phyloP scores from a whole-genome alignment of 2,113 vertebrate species.

The Conger conger region DNA sequence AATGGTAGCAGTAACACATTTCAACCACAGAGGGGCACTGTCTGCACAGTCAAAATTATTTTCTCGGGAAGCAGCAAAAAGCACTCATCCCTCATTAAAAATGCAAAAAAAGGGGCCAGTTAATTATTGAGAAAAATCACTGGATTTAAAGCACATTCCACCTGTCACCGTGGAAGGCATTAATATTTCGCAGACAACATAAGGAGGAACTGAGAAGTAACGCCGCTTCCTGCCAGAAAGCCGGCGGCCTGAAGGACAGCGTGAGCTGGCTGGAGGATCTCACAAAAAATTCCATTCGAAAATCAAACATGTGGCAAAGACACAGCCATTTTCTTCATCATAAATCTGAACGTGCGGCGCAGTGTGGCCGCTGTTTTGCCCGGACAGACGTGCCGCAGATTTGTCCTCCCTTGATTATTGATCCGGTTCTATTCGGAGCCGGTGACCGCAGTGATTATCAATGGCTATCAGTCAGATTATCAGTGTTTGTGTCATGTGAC shows the following conservation, averaged over 20 bases:
- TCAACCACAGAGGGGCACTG: constrained; percentile 36
- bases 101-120: constrained; percentile 7
- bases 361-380: no score
- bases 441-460: no score
- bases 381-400: no score
- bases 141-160: not conserved
- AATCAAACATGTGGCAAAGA: not conserved
- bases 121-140: constrained; percentile 8
- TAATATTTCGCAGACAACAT: not conserved
- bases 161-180: not conserved
- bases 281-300: not conserved
- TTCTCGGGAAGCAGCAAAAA: not conserved
- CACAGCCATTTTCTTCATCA: no score
- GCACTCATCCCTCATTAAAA: constrained; percentile 2
- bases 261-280: not conserved
- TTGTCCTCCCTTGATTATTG: no score
- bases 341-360: no score
- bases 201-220: not conserved
- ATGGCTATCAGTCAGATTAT: no score
- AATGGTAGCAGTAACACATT: not conserved
- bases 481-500: no score
- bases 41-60: constrained; percentile 23
- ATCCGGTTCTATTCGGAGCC: no score
- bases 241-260: not conserved
- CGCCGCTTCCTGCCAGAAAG: not conserved